Evolutionary conservation across 2,888 invertebrate species (phyloP), one percentile per base, ranked within the genome.

Genomic region (Epirrhoe alternata): DNA sequence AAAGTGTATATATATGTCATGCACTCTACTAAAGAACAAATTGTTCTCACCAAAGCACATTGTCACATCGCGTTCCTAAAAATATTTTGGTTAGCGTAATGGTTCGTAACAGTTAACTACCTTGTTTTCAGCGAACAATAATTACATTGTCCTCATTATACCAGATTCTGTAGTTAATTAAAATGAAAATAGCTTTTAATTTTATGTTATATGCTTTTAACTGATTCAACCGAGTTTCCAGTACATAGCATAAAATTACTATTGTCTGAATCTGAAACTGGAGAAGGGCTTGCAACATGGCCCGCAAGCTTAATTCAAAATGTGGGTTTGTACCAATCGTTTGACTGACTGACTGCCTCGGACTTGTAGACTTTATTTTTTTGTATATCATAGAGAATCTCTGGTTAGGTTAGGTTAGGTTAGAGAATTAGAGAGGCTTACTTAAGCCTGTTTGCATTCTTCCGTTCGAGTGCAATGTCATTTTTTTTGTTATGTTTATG

Each of bases 111-210:
- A 62, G 24, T 62, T 61, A 62, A 59, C 8, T 45, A 17, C 49
- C 66, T 33, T 59, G 51, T 62, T 59, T 62, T 55, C 66, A 47
- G 58, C 47, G n/a, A 16, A 57, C 42, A 33, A 51, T 64, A 60
- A 64, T 52, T 60, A 56, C 52, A 50, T 59, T 59, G 35, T 51
- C 54, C 24, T 51, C 61, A 66, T 59, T 62, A 45, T 50, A 55
- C 58, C 38, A 42, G 49, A 61, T 61, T 60, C 57, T 49, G 30
- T 17, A 54, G 57, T 58, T 49, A 58, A 54, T 50, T 33, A 66
- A 38, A 51, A 62, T 45, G 6, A 12, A 31, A 14, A 8, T 30
- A 31, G 30, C 30, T 31, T 51, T 24, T 24, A 30, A 51, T 30
- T 51, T 24, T 16, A 42, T 8, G 38, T 12, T 42, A 12, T 42